A percentile compares a stretch with the other conserved stretches of the same genome.
These are phyloP conservation scores for Chloroclystis v-ata DNA, from an alignment of 2,888 invertebrate genomes.

Conservation along the genomic window DNA sequence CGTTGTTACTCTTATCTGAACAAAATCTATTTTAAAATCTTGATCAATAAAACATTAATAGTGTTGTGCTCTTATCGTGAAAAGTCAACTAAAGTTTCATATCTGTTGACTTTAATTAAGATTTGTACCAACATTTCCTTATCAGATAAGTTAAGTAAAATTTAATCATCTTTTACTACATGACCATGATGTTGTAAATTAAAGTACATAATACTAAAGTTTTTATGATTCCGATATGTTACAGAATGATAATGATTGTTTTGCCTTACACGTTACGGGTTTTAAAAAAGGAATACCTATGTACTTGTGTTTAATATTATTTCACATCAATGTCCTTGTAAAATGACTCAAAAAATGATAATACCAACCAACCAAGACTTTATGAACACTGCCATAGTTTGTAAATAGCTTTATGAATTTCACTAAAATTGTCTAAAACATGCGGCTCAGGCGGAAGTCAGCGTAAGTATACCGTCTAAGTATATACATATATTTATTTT, in stretches of 20 bases:
- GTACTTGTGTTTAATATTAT: too few species aligned
- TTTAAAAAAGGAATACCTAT: too few species aligned
- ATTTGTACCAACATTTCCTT: constrained; percentile 43
- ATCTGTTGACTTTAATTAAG: constrained; percentile 42
- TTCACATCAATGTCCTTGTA: too few species aligned
- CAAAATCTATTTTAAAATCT: neutral
- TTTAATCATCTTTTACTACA: constrained; percentile 25
- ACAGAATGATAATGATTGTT: too few species aligned
- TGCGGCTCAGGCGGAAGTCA: constrained; percentile 83
- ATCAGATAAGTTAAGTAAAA: constrained; percentile 46
- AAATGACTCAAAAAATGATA: constrained; percentile 5
- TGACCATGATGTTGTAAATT: neutral
- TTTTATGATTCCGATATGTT: too few species aligned
- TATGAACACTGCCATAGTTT: constrained; percentile 34
- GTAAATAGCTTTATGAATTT: constrained; percentile 66
- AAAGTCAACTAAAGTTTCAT: constrained; percentile 49
- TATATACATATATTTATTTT: neutral
- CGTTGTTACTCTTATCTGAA: neutral
- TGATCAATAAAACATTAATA: constrained; percentile 2
- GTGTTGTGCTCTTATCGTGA: constrained; percentile 16
- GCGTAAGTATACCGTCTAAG: constrained; percentile 86
- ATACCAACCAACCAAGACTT: neutral
- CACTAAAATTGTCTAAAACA: constrained; percentile 63
- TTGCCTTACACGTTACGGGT: too few species aligned
- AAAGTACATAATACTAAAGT: neutral